Percentiles rank a stretch among this genome's conserved stretches.
These are phyloP conservation scores for Apeltes quadracus DNA, from an alignment of 2,113 vertebrate species.

Conservation along the genomic window DNA sequence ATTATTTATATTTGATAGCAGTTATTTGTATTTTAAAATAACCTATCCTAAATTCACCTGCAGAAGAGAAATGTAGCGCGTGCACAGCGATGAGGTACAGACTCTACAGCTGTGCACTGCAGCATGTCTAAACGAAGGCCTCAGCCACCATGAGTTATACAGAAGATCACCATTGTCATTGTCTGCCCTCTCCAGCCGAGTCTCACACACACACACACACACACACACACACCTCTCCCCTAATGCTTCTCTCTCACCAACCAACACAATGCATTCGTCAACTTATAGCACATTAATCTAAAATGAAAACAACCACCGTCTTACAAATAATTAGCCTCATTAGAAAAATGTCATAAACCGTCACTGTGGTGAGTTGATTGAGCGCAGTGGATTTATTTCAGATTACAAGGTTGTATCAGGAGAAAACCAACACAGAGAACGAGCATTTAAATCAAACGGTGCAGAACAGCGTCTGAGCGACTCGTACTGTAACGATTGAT, in stretches of 20 bases:
- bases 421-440: background rate
- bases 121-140: constrained; percentile 44
- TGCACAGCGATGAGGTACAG: background rate
- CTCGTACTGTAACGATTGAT: background rate
- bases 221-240: constrained; percentile 12
- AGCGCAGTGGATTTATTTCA: background rate
- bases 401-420: background rate
- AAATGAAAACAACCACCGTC: background rate
- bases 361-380: background rate
- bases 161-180: constrained; percentile 59
- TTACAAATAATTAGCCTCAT: background rate
- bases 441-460: background rate
- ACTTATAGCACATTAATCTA: background rate
- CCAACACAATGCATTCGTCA: background rate
- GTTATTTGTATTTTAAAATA: too few species aligned
- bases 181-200: constrained; percentile 54
- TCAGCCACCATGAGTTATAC: constrained; percentile 23
- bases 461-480: background rate
- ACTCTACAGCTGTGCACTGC: constrained; percentile 16
- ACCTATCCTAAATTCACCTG: too few species aligned
- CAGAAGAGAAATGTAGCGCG: background rate
- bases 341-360: background rate
- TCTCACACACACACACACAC: constrained; percentile 16
- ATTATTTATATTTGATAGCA: too few species aligned
- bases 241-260: background rate